Conservation (phyloP, 1,140 invertebrate species). For the Pinna nobilis region DNA sequence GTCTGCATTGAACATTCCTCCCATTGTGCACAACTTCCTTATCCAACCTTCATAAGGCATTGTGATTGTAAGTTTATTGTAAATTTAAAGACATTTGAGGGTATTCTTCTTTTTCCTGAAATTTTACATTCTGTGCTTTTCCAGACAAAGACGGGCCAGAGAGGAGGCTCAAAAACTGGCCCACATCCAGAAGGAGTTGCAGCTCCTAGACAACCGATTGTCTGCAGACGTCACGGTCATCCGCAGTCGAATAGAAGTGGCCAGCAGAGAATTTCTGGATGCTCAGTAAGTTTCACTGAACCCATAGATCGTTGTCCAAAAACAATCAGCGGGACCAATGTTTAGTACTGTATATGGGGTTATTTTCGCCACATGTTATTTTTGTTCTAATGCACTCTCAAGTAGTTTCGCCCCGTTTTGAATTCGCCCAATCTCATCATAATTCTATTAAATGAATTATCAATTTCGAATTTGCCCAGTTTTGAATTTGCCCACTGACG, state of each 20-base stretch:
- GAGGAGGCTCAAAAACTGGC: conserved; percentile 82
- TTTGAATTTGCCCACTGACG: too few species aligned
- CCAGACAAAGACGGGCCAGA: conserved; percentile 82
- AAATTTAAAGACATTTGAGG: not conserved
- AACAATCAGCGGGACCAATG: too few species aligned
- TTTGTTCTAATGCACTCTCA: too few species aligned
- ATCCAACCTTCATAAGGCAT: not conserved
- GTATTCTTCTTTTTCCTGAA: not conserved
- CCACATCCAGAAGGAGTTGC: conserved; percentile 83
- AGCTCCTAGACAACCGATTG: conserved; percentile 80
- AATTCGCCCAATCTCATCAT: too few species aligned
- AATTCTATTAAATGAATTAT: too few species aligned
- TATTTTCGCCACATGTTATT: too few species aligned
- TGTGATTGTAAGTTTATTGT: not conserved
- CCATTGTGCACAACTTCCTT: too few species aligned
- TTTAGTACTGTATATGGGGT: too few species aligned
- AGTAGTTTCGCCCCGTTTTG: too few species aligned
- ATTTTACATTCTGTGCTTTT: conserved; percentile 34
- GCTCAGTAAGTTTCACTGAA: conserved; percentile 74
- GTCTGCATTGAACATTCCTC: too few species aligned
- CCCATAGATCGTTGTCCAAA: too few species aligned
- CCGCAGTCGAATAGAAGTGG: conserved; percentile 85
- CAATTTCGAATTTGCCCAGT: too few species aligned
- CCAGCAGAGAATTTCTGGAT: conserved; percentile 81
- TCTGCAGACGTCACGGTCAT: conserved; percentile 84